Conservation (phyloP, 1,140 invertebrate genomes). For the Drosophila prosaltans region DNA sequence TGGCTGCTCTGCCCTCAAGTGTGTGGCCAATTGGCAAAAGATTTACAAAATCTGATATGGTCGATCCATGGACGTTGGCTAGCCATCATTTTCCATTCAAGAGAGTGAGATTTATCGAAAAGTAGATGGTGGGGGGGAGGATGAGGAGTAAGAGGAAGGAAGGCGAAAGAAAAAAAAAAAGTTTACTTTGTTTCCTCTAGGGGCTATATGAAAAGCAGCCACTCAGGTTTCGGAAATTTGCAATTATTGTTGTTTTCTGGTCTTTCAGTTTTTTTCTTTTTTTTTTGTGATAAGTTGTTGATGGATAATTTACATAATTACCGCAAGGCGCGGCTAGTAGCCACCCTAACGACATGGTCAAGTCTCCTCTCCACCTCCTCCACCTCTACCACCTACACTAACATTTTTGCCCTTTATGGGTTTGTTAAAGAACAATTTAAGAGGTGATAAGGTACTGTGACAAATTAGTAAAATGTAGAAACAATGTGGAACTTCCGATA, state of each 20-base stretch:
- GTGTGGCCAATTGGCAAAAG: conserved; percentile 11
- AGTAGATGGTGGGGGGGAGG: no score
- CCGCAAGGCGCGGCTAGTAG: not conserved
- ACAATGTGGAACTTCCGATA: no score
- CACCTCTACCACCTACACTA: no score
- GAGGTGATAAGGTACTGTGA: no score
- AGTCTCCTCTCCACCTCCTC: no score
- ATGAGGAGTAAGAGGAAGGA: no score
- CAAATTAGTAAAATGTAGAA: no score
- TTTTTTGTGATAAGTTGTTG: not conserved
- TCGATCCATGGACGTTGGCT: not conserved
- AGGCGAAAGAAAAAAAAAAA: no score
- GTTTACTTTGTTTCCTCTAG: conserved; percentile 1
- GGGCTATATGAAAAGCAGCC: not conserved
- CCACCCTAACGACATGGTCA: no score
- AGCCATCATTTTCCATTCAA: not conserved
- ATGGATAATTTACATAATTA: conserved; percentile 9
- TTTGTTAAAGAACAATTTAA: no score
- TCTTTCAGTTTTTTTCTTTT: not conserved
- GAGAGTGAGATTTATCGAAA: conserved; percentile 9
- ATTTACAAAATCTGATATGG: not conserved
- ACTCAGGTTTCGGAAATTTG: not conserved
- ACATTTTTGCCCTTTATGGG: no score
- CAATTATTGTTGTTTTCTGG: not conserved
- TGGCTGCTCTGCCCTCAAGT: not conserved